These are phyloP conservation scores for Pandion haliaetus DNA, from an alignment of 2,113 vertebrate genomes.

Conservation along the genomic window DNA sequence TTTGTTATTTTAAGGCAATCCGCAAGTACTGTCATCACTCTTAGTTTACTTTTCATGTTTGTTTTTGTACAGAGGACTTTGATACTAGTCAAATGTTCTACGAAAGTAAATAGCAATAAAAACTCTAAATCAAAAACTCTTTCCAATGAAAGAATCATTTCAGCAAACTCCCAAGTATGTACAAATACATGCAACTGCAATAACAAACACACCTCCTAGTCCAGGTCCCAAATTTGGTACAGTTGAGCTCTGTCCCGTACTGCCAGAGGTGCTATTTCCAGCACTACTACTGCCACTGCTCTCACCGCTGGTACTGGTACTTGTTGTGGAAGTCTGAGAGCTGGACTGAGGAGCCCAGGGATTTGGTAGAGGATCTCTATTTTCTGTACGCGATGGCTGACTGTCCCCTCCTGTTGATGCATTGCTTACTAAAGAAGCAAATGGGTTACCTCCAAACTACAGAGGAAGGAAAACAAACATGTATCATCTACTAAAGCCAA, in stretches of 20 bases:
- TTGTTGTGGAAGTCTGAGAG: slow-evolving; percentile 60
- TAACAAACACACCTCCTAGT: slow-evolving; percentile 72
- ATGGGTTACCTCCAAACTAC: slow-evolving; percentile 85
- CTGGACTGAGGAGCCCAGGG: slow-evolving; percentile 78
- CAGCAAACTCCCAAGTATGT: neutral
- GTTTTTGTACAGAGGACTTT: neutral
- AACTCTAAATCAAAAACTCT: neutral
- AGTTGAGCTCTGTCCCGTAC: slow-evolving; percentile 55
- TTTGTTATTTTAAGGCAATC: neutral
- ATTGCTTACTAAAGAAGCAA: slow-evolving; percentile 83
- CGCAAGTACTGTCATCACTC: neutral
- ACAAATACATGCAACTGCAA: neutral
- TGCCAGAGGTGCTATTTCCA: slow-evolving; percentile 36
- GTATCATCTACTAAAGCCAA: neutral
- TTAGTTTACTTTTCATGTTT: neutral
- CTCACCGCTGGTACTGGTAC: neutral
- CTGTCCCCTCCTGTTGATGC: slow-evolving; percentile 69
- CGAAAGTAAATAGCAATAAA: neutral
- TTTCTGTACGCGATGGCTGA: slow-evolving; percentile 83
- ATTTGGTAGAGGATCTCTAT: slow-evolving; percentile 82
- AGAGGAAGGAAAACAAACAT: slow-evolving; percentile 23
- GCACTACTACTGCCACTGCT: slow-evolving; percentile 6
- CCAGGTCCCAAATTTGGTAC: slow-evolving; percentile 68
- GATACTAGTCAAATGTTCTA: neutral
- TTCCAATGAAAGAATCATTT: neutral